phyloP scores from a whole-genome alignment of 2,113 vertebrate genomes.

The Gobius niger region DNA sequence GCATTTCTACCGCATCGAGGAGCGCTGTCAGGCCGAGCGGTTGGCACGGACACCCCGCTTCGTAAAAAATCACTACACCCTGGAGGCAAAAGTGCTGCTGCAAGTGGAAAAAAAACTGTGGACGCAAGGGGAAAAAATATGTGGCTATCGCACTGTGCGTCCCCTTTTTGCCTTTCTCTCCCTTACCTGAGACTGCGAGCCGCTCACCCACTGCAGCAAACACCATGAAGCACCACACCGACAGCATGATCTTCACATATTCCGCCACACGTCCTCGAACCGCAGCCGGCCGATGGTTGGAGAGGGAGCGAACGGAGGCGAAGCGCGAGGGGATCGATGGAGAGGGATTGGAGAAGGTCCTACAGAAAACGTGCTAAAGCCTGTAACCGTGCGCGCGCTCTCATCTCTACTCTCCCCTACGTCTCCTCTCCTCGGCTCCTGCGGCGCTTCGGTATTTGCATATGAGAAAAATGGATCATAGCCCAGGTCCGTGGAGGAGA shows the following conservation, averaged over 20 bases:
- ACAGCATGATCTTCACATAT: constrained; percentile 83
- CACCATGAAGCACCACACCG: constrained; percentile 78
- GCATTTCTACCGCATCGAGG: constrained; percentile 65
- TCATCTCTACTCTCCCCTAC: constrained; percentile 45
- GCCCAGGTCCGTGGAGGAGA: constrained; percentile 5
- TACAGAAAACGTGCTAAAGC: constrained; percentile 46
- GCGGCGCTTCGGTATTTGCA: constrained; percentile 35
- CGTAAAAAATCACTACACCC: constrained; percentile 33
- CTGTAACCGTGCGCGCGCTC: constrained; percentile 58
- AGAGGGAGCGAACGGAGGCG: constrained; percentile 3
- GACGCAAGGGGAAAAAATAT: constrained; percentile 47
- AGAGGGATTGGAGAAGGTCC: constrained; percentile 27
- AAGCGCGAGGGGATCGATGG: constrained; percentile 27
- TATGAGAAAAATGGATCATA: constrained; percentile 37
- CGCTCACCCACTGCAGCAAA: constrained; percentile 80
- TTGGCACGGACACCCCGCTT: constrained; percentile 49
- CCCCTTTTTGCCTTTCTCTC: constrained; percentile 25
- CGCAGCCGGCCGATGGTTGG: constrained; percentile 14
- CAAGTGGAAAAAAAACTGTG: constrained; percentile 38
- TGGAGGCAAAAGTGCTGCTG: constrained; percentile 52
- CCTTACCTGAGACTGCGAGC: constrained; percentile 79
- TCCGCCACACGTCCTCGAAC: constrained; percentile 56
- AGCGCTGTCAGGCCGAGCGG: constrained; percentile 14
- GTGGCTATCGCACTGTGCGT: constrained; percentile 33
- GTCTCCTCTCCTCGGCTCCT: constrained; percentile 17